These are phyloP conservation scores for Drosophila histrio DNA, from an alignment of 2,888 invertebrate genomes.

Conservation along the genomic window DNA sequence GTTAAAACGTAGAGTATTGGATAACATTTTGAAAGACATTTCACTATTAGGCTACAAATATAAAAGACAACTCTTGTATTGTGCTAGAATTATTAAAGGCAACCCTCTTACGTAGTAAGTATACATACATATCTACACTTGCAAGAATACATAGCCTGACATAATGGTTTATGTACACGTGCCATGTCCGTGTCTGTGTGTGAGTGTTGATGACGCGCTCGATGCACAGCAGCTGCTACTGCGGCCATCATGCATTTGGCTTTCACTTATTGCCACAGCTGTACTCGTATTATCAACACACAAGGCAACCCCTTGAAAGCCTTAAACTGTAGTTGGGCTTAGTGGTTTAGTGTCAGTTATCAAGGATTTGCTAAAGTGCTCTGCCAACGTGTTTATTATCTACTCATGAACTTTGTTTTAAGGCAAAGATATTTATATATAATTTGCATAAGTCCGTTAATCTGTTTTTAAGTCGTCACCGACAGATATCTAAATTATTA, in stretches of 20 bases:
- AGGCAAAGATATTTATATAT: background rate
- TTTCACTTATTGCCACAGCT: constrained; percentile 19
- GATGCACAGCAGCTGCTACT: constrained; percentile 55
- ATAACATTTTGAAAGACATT: too few species aligned
- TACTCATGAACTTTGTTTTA: background rate
- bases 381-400: background rate
- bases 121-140: background rate
- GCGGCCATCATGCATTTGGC: constrained; percentile 25
- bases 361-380: constrained; percentile 26
- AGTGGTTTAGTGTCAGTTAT: constrained; percentile 23
- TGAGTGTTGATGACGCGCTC: constrained; percentile 63
- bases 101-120: background rate
- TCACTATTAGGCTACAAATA: too few species aligned
- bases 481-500: background rate
- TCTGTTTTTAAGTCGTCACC: background rate
- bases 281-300: constrained; percentile 32
- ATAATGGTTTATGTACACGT: constrained; percentile 26
- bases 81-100: too few species aligned
- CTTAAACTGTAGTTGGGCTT: constrained; percentile 34
- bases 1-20: too few species aligned
- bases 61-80: too few species aligned
- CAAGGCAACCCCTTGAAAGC: constrained; percentile 26
- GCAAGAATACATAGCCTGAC: constrained; percentile 14
- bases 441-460: background rate
- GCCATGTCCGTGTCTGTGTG: constrained; percentile 17